phyloP scores from a whole-genome alignment of 2,888 invertebrate genomes.

The Panorpa germanica region DNA sequence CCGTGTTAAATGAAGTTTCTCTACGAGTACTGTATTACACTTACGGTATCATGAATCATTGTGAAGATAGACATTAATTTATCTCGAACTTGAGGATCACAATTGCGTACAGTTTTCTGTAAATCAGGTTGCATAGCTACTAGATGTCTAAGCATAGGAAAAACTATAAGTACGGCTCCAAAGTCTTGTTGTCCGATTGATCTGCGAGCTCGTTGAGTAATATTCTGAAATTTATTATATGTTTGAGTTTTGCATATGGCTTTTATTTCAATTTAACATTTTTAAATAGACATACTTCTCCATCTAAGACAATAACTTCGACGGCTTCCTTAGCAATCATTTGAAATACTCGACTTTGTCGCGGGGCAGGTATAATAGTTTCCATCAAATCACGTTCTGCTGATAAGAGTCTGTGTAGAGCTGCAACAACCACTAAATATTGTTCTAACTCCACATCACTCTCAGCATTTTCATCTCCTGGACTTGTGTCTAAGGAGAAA shows the following conservation, averaged over 20 bases:
- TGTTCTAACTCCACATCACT: constrained; percentile 71
- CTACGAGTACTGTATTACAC: too few species aligned
- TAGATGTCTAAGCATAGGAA: constrained; percentile 65
- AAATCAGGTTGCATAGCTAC: constrained; percentile 60
- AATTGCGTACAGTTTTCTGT: constrained; percentile 55
- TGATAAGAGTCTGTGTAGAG: constrained; percentile 68
- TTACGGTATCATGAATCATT: constrained; percentile 54
- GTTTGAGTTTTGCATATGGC: neutral
- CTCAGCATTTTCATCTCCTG: too few species aligned
- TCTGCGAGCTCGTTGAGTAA: constrained; percentile 53
- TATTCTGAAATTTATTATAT: constrained; percentile 29
- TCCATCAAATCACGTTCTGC: constrained; percentile 69
- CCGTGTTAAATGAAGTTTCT: too few species aligned
- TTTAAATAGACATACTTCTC: constrained; percentile 54
- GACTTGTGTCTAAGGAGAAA: too few species aligned
- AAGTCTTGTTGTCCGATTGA: constrained; percentile 63
- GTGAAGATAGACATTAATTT: constrained; percentile 57
- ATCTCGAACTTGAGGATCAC: constrained; percentile 43
- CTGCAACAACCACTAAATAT: constrained; percentile 64
- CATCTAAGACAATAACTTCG: constrained; percentile 68
- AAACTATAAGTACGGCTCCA: constrained; percentile 59
- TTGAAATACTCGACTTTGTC: constrained; percentile 69
- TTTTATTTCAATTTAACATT: neutral
- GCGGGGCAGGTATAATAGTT: constrained; percentile 64
- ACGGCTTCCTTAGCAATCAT: constrained; percentile 69